These are phyloP conservation scores for Papilio machaon DNA, from an alignment of 1,140 invertebrate genomes.

Conservation along the genomic window DNA sequence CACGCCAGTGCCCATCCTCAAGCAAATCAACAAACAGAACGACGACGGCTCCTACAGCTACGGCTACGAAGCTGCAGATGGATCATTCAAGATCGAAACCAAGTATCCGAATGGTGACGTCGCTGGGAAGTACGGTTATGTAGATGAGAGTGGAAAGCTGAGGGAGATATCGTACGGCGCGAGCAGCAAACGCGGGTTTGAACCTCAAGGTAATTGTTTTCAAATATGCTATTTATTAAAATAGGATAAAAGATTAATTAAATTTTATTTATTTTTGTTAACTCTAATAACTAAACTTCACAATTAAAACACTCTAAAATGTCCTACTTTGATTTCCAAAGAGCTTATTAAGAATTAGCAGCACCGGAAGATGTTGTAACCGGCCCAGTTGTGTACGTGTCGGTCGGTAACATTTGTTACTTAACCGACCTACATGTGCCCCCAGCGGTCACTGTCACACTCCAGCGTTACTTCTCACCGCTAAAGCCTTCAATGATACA, in stretches of 20 bases:
- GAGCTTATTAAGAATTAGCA: not conserved
- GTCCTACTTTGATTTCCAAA: not conserved
- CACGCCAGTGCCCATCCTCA: constrained; percentile 87
- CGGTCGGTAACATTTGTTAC: constrained; percentile 40
- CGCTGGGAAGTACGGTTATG: constrained; percentile 91
- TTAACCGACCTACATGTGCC: constrained; percentile 17
- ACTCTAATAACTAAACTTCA: too few species aligned
- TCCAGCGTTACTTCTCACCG: not conserved
- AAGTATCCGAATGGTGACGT: constrained; percentile 92
- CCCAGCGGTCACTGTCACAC: constrained; percentile 9
- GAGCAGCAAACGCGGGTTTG: constrained; percentile 87
- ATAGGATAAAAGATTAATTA: too few species aligned
- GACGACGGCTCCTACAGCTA: constrained; percentile 94
- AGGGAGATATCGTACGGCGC: constrained; percentile 91
- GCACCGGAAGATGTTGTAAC: constrained; percentile 33
- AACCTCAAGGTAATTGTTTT: constrained; percentile 82
- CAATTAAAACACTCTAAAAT: not conserved
- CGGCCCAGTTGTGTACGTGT: constrained; percentile 28
- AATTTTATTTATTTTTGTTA: too few species aligned
- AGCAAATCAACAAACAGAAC: constrained; percentile 89
- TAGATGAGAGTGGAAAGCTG: constrained; percentile 88
- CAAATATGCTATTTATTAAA: too few species aligned
- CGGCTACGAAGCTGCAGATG: constrained; percentile 94
- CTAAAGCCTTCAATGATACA: not conserved
- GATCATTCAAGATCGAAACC: constrained; percentile 96